These are phyloP conservation scores for Artibeus lituratus DNA, from an alignment of 2,797 vertebrate species.

Conservation along the genomic window DNA sequence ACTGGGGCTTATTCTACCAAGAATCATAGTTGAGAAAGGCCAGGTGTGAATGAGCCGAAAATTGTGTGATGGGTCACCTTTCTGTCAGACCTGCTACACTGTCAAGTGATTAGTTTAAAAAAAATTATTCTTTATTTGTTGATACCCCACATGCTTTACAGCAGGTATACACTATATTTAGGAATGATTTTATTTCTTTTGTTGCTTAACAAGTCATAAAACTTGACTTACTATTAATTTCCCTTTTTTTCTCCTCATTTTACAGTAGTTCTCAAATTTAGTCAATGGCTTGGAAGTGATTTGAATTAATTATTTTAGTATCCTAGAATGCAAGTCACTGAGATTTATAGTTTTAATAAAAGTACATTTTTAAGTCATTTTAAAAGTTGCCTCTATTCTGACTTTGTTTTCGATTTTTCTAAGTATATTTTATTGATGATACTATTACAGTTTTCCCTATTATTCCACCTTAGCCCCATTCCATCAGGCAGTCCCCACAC, in stretches of 20 bases:
- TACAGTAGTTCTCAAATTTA: not conserved
- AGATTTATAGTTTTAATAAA: slow-evolving; percentile 29
- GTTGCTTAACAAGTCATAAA: not conserved
- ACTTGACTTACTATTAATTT: not conserved
- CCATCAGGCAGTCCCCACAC: too few relatives aligned
- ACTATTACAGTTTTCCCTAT: too few relatives aligned
- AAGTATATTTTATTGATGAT: too few relatives aligned
- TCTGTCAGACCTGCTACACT: not conserved
- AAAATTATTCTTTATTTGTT: not conserved
- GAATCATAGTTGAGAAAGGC: not conserved
- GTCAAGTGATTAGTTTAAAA: not conserved
- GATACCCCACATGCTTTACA: not conserved
- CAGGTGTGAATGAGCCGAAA: not conserved
- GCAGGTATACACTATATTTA: not conserved
- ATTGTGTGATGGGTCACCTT: not conserved
- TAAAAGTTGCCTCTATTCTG: not conserved
- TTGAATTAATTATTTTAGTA: slow-evolving; percentile 6
- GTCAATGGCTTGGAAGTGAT: not conserved
- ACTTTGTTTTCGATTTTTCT: not conserved
- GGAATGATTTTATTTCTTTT: not conserved
- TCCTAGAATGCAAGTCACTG: not conserved
- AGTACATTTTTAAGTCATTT: not conserved
- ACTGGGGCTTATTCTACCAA: not conserved
- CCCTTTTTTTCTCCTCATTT: not conserved
- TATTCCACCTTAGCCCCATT: too few relatives aligned